Evolutionary conservation across 2,113 vertebrate species (phyloP), one percentile per base, ranked within the genome.

Genomic region (Cranoglanis bouderius): DNA sequence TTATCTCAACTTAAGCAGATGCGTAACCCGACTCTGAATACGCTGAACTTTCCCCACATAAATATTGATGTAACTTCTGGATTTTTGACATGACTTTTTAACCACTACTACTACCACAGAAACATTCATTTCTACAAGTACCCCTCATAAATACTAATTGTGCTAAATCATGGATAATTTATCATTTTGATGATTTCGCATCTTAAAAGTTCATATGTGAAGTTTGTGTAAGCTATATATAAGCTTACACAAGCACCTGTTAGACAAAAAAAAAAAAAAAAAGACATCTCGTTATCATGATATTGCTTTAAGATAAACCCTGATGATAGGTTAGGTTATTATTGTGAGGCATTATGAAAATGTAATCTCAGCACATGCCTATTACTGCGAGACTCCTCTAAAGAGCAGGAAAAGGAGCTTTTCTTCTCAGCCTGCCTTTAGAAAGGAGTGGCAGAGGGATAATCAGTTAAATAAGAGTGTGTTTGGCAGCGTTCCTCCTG

Each of bases 401-500:
- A 49, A 78, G 51, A 32, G 80, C 21, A 38, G 57, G 80, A 90
- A 85, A 65, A 87, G 57, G 29, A 84, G 77, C 35, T 38, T 80
- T 87, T 89, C 53, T 67, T 55, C 40, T 16, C 6, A 32, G 29
- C 43, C 84, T 67, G 51, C 35, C 35, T 29, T 85, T 84, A 70
- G 84, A 90, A 90, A 89, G 75, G 16, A 51, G 55, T n/a, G 86
- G 88, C 21, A 84, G 65, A 90, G 87, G 78, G 70, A 85, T 74
- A 88, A 55, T 65, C 32, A 74, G 53, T 59, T 67, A 70, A 89
- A 86, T 55, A 70, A 88, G 67, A 72, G 74, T 84, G 63, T 49
- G 51, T 70, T 90, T 90, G 80, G 90, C 88, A 67, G 49, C 19
- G 49, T 72, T 82, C 75, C 67, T 74, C 87, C 57, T 89, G 77